phyloP scores from a whole-genome alignment of 1,140 invertebrate species.

The Tetramorium alpestre region DNA sequence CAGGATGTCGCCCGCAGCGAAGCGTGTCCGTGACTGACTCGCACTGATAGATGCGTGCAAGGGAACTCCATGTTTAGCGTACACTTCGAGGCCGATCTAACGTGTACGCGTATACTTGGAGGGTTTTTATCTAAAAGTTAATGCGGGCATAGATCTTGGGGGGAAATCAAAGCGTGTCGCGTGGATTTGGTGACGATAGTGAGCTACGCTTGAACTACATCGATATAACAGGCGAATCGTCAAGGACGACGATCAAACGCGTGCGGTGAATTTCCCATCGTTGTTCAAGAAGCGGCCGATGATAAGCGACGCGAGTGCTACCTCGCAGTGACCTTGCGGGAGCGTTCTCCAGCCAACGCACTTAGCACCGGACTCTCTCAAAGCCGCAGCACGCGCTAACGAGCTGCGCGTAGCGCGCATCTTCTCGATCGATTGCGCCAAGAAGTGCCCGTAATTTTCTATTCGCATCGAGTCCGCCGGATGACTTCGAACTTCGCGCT shows the following conservation, averaged over 20 bases:
- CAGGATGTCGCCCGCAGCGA: constrained; percentile 55
- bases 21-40: constrained; percentile 65
- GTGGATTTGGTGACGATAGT: background rate
- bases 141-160: background rate
- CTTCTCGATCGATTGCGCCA: background rate
- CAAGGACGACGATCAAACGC: background rate
- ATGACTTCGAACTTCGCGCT: background rate
- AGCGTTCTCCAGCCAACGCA: background rate
- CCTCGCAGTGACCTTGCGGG: constrained; percentile 7
- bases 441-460: background rate
- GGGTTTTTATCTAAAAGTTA: background rate
- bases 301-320: background rate
- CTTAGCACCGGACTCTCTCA: background rate
- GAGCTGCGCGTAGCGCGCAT: background rate
- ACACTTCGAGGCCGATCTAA: constrained; percentile 45
- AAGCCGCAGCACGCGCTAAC: background rate
- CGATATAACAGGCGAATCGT: background rate
- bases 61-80: constrained; percentile 54
- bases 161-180: background rate
- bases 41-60: constrained; percentile 50
- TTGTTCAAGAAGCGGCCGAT: background rate
- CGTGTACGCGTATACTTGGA: background rate
- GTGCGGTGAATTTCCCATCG: background rate
- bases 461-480: background rate
- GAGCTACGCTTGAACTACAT: background rate